Percentiles rank a stretch among this genome's conserved stretches.
These are phyloP conservation scores for Oreortyx pictus DNA, from an alignment of 2,797 vertebrate species.

Conservation along the genomic window DNA sequence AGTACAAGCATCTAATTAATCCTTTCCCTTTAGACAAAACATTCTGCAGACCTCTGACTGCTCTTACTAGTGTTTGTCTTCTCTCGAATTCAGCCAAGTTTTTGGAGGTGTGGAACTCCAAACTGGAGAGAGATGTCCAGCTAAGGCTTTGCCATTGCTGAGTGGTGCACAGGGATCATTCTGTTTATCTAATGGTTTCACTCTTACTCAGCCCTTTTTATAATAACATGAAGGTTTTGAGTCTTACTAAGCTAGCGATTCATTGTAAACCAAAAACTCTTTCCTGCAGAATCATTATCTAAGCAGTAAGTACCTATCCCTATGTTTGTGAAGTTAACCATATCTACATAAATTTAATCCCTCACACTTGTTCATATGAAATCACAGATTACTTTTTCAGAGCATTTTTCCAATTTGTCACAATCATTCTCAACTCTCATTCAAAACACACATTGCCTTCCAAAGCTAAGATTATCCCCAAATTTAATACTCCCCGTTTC, in stretches of 20 bases:
- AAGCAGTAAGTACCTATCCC: background rate
- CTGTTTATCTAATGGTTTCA: background rate
- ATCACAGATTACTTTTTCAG: background rate
- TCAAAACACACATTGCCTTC: background rate
- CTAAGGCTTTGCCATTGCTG: background rate
- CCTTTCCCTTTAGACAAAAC: background rate
- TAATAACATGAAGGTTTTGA: background rate
- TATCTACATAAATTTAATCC: background rate
- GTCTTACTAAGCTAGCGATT: background rate
- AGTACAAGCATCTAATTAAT: background rate
- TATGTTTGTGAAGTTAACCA: background rate
- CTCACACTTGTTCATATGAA: background rate
- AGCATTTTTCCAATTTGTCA: background rate
- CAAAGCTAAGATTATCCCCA: background rate
- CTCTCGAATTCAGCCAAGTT: background rate
- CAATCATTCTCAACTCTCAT: background rate
- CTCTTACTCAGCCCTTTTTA: background rate
- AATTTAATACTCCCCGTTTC: background rate
- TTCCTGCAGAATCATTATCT: background rate
- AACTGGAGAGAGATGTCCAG: background rate
- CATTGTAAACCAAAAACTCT: background rate
- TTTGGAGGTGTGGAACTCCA: background rate
- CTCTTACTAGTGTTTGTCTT: background rate
- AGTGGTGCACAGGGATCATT: background rate
- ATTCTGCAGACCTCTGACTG: background rate